Evolutionary conservation across 2,797 vertebrate species (phyloP), one percentile per base, ranked within the genome.

Genomic region (Phrynocephalus forsythii): DNA sequence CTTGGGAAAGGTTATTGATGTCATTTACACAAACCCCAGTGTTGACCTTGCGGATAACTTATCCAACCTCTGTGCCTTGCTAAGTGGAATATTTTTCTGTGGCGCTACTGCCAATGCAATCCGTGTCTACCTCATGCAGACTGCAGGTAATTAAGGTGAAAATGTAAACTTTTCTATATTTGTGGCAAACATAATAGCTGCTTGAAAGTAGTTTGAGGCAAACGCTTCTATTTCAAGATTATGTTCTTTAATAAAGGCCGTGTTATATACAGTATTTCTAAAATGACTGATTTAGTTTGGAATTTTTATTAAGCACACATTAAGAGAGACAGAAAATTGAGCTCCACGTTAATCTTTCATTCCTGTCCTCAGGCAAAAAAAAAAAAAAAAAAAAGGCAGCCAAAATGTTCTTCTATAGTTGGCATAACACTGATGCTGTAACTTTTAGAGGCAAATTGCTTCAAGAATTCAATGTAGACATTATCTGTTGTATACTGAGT

Each of bases 61-160:
- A 75, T 97, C 98, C 2, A 97, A 93, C 1, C 93, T 99, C 72
- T 99, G 98, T 91, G 91, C 97, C 91, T 95, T 97, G 89, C 95
- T 99, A 83, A 96, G 97, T 1, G 98, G 98, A 2, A 97, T 98
- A 88, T 99, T 99, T 92, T 92, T 99, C 26, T 98, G 97, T 82
- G 99, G 99, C 9, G 98, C 96, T 24, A 98, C 97, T 20, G 99
- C 98, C 71, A 99, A 99, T 1, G 98, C 98, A 18, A 95, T 96
- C 87, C 98, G 98, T 78, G 96, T 99, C 95, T 99, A 99, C 97
- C 97, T 99, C 96, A 99, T 99, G 97, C 97, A 99, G 90, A 97
- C 94, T 75, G 98, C 99, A 97, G 99, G 99, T 99, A 95, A 97
- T 87, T 89, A 56, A 0, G 0, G 50, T 85, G 87, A 66, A 89